A percentile compares a stretch with the other conserved stretches of the same genome.
Conservation (phyloP, 92 coral and sea anemone genomes). For the Palythoa caribaeorum region DNA sequence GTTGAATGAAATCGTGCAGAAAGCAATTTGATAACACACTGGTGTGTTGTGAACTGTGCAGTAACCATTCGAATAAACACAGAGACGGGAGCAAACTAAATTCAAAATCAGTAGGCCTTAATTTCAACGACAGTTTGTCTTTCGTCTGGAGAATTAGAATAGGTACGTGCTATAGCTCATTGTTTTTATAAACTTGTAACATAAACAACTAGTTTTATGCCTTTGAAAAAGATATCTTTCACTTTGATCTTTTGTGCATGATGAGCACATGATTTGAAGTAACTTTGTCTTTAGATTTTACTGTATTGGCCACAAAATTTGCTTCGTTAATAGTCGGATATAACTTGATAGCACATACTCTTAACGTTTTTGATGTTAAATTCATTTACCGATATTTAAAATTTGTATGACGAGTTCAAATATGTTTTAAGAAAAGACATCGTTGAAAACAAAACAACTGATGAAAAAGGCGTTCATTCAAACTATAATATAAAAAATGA, state of each 20-base stretch:
- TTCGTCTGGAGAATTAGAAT: too few relatives aligned
- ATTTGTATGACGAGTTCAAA: not conserved
- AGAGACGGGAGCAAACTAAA: too few relatives aligned
- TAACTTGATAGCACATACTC: too few relatives aligned
- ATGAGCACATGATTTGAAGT: not conserved
- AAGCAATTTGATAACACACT: not conserved
- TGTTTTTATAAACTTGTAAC: too few relatives aligned
- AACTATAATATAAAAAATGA: not conserved
- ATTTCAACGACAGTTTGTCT: too few relatives aligned
- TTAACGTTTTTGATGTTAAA: not conserved
- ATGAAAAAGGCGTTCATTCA: not conserved
- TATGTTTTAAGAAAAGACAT: too few relatives aligned
- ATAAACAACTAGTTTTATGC: not conserved
- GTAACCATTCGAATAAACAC: too few relatives aligned
- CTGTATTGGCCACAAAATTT: too few relatives aligned
- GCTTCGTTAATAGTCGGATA: too few relatives aligned
- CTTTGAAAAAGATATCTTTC: not conserved
- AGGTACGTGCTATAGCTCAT: too few relatives aligned
- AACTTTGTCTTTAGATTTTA: not conserved
- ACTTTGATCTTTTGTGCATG: not conserved
- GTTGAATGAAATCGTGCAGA: conserved; percentile 11
- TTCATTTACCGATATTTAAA: not conserved
- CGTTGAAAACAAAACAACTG: not conserved
- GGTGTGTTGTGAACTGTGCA: not conserved
- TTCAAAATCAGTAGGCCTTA: too few relatives aligned